A percentile compares a stretch with the other conserved stretches of the same genome.
These are phyloP conservation scores for Andrena camellia DNA, from an alignment of 2,888 invertebrate species.

Conservation along the genomic window DNA sequence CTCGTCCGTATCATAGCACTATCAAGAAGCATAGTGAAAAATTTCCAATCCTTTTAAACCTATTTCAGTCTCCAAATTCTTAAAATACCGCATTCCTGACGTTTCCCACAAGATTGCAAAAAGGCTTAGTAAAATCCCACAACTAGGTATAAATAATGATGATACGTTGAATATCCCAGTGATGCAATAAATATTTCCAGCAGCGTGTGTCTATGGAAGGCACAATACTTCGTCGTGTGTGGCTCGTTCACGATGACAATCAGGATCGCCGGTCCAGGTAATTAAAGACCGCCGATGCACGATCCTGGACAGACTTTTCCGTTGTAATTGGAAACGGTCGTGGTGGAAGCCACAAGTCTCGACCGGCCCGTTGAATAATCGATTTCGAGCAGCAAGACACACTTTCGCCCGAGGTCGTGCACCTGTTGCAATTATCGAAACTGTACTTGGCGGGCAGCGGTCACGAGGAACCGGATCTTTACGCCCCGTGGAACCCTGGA, in stretches of 20 bases:
- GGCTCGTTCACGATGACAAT: not conserved
- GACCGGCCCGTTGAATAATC: constrained; percentile 41
- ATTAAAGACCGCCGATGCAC: constrained; percentile 9
- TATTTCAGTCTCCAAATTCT: too few species aligned
- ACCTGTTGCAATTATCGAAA: constrained; percentile 39
- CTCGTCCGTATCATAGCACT: too few species aligned
- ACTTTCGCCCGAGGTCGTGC: constrained; percentile 48
- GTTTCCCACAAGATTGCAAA: too few species aligned
- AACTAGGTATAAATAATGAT: too few species aligned
- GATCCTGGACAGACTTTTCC: constrained; percentile 18
- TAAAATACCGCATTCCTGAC: too few species aligned
- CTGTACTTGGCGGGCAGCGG: constrained; percentile 16
- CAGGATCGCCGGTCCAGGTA: not conserved
- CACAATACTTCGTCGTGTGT: too few species aligned
- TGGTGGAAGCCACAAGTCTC: constrained; percentile 3
- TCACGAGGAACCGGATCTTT: constrained; percentile 9
- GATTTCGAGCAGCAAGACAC: constrained; percentile 39
- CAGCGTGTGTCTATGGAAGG: too few species aligned
- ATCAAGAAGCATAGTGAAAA: too few species aligned
- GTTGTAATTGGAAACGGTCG: constrained; percentile 43
- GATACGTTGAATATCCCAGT: too few species aligned
- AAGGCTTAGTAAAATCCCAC: too few species aligned
- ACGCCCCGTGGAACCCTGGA: not conserved
- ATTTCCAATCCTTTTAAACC: too few species aligned
- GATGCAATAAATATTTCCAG: too few species aligned